Percentiles rank a stretch among this genome's conserved stretches.
phyloP scores from a whole-genome alignment of 2,797 vertebrate genomes.

The Rallus crepitans region DNA sequence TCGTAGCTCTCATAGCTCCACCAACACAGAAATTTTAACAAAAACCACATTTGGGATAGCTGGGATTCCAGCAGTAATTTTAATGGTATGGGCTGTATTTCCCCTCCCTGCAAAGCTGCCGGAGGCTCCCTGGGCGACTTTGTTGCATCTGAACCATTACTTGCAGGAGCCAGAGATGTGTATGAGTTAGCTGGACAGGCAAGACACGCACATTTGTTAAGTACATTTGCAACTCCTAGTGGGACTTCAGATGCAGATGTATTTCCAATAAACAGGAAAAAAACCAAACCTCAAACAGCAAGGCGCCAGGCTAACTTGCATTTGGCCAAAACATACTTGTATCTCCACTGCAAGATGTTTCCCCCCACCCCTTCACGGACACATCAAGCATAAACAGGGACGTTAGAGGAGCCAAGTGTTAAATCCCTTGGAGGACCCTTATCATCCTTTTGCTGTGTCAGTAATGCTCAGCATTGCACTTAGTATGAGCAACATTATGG shows the following conservation, averaged over 20 bases:
- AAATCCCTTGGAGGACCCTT: constrained; percentile 42
- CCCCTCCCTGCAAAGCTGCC: background rate
- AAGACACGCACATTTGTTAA: background rate
- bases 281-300: background rate
- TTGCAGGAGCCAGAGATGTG: background rate
- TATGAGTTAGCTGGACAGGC: background rate
- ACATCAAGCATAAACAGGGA: constrained; percentile 21
- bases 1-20: fast-evolving
- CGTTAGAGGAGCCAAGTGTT: background rate
- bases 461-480: constrained; percentile 5
- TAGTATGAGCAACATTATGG: constrained; percentile 26
- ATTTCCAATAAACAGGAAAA: constrained; percentile 29
- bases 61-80: constrained; percentile 28
- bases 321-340: background rate
- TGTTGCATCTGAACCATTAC: background rate
- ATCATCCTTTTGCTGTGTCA: constrained; percentile 26
- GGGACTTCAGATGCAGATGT: background rate
- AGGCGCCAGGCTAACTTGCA: background rate
- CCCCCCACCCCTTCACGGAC: background rate
- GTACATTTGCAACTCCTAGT: background rate
- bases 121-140: background rate
- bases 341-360: background rate
- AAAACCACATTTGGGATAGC: constrained; percentile 19
- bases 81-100: background rate
- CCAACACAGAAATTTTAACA: background rate